Percentiles rank a stretch among this genome's conserved stretches.
Conservation (phyloP, 92 coral and sea anemone genomes). For the Porites cylindrica region DNA sequence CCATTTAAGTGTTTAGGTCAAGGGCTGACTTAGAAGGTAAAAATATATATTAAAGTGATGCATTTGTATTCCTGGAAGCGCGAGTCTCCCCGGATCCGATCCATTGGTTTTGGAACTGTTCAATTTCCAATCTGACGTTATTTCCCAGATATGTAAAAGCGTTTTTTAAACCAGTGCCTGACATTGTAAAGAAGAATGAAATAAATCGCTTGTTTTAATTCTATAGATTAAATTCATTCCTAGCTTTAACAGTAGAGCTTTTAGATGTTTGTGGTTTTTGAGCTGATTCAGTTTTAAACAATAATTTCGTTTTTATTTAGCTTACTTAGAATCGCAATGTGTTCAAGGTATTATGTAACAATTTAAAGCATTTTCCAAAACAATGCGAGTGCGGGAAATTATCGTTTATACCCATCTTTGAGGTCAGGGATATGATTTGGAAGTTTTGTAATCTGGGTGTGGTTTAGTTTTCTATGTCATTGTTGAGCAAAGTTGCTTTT, state of each 20-base stretch:
- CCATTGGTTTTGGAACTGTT: too few species aligned
- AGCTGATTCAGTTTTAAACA: background rate
- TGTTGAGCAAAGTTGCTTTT: background rate
- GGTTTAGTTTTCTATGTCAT: background rate
- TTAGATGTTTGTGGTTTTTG: conserved; percentile 36
- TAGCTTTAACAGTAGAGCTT: background rate
- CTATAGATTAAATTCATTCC: background rate
- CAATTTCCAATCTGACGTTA: too few species aligned
- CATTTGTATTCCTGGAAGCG: too few species aligned
- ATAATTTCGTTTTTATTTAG: conserved; percentile 16
- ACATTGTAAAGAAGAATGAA: background rate
- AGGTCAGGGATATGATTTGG: background rate
- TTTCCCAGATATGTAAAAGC: background rate
- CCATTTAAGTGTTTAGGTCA: too few species aligned
- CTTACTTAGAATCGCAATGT: conserved; percentile 2
- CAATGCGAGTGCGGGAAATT: background rate
- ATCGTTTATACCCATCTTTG: background rate
- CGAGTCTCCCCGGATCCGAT: too few species aligned
- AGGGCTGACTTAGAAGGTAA: too few species aligned
- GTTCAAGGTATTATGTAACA: conserved; percentile 33
- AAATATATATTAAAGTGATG: too few species aligned
- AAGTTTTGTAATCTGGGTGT: background rate
- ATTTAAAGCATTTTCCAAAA: conserved; percentile 15
- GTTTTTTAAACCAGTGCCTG: background rate
- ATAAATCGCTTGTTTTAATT: conserved; percentile 4